phyloP scores from a whole-genome alignment of 23 tunicate species.

The Aplidium turbinatum region DNA sequence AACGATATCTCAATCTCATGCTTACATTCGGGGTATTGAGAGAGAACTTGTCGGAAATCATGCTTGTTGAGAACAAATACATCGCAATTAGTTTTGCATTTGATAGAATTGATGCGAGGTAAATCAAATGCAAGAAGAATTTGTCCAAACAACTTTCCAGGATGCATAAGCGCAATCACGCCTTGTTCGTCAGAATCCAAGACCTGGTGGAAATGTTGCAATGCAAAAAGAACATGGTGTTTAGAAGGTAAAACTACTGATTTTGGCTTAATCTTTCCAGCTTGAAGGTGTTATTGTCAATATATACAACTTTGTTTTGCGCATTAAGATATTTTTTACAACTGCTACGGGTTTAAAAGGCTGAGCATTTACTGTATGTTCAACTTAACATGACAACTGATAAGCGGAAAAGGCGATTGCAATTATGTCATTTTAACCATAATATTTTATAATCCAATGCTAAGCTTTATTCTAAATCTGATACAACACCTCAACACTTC shows the following conservation, averaged over 20 bases:
- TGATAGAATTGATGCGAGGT: too few species aligned
- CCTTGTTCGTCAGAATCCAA: slow-evolving; percentile 41
- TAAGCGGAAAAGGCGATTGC: too few species aligned
- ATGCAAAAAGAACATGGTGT: too few species aligned
- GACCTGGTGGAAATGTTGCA: too few species aligned
- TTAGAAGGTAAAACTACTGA: too few species aligned
- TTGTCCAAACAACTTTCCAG: slow-evolving; percentile 52
- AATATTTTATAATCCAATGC: not conserved
- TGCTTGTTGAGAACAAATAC: slow-evolving; percentile 35
- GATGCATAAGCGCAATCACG: slow-evolving; percentile 27
- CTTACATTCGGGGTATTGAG: slow-evolving; percentile 67
- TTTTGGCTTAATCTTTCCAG: too few species aligned
- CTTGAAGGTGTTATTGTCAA: too few species aligned
- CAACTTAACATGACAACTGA: too few species aligned
- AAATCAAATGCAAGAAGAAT: slow-evolving; percentile 41
- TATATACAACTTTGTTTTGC: too few species aligned
- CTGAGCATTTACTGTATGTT: not conserved
- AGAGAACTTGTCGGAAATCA: slow-evolving; percentile 30
- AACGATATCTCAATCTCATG: too few species aligned
- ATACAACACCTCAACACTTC: slow-evolving; percentile 39
- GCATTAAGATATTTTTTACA: too few species aligned
- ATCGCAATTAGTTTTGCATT: slow-evolving; percentile 47
- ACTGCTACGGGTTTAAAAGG: too few species aligned
- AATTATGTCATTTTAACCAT: not conserved
- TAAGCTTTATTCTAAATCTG: not conserved